Evolutionary conservation across 2,888 invertebrate species (phyloP).

Genomic region (Helicoverpa assulta): DNA sequence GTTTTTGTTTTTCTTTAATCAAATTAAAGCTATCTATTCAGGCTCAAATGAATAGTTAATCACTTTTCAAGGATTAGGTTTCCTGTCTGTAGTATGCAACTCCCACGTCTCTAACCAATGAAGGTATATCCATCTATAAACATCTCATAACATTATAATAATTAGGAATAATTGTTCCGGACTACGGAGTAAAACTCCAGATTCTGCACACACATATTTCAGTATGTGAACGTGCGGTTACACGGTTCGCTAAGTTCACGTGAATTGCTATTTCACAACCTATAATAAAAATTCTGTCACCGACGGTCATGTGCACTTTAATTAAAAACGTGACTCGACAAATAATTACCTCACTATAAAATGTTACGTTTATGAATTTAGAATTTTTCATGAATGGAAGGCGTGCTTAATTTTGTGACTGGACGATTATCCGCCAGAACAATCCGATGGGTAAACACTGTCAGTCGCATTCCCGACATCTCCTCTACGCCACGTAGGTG

Average conservation of each 20-base stretch:
- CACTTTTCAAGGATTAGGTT: background rate
- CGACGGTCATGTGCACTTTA: conserved; percentile 24
- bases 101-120: too few relatives aligned
- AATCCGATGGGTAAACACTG: conserved; percentile 86
- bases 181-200: background rate
- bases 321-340: conserved; percentile 70
- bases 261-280: conserved; percentile 6
- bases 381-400: conserved; percentile 76
- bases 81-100: background rate
- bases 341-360: conserved; percentile 50
- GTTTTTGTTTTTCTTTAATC: conserved; percentile 26
- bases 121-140: too few relatives aligned
- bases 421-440: conserved; percentile 81
- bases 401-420: conserved; percentile 81
- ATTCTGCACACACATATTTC: background rate
- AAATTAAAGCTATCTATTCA: conserved; percentile 22
- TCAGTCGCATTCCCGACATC: conserved; percentile 71
- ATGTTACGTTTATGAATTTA: conserved; percentile 51
- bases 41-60: background rate
- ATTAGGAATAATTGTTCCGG: background rate
- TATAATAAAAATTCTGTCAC: conserved; percentile 11
- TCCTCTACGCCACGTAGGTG: conserved; percentile 79
- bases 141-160: background rate
- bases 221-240: background rate
- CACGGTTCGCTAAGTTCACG: conserved; percentile 1